phyloP scores from a whole-genome alignment of 2,113 vertebrate genomes.

The Tetraodon nigroviridis region DNA sequence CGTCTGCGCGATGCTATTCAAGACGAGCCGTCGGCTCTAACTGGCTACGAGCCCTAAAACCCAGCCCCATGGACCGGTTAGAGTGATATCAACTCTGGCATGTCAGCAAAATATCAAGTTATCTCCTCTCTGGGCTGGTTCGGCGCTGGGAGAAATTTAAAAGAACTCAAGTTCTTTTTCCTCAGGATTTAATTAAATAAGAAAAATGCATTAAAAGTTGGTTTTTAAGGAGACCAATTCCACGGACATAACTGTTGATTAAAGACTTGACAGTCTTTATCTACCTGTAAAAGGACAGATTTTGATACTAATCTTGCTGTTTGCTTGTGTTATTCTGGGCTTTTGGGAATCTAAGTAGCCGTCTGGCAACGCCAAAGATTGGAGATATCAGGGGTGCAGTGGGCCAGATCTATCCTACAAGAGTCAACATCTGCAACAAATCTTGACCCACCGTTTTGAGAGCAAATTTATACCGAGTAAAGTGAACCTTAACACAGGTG shows the following conservation, averaged over 20 bases:
- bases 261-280: conserved; percentile 15
- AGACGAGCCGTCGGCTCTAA: too few relatives aligned
- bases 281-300: conserved; percentile 35
- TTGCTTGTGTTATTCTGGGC: conserved; percentile 48
- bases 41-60: too few relatives aligned
- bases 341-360: conserved; percentile 25
- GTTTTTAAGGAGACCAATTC: conserved; percentile 1
- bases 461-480: too few relatives aligned
- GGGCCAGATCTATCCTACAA: conserved; percentile 13
- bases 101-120: too few relatives aligned
- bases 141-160: conserved; percentile 8
- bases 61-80: too few relatives aligned
- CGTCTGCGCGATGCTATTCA: too few relatives aligned
- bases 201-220: neutral
- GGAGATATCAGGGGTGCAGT: conserved; percentile 24
- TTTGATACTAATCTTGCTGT: conserved; percentile 59
- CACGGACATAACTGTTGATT: conserved; percentile 13
- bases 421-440: neutral
- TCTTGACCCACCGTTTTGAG: too few relatives aligned
- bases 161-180: neutral
- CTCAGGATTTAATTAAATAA: conserved; percentile 8
- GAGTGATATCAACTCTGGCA: too few relatives aligned
- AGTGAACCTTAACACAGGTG: too few relatives aligned
- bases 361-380: conserved; percentile 39
- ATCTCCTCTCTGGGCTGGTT: too few relatives aligned